phyloP scores from a whole-genome alignment of 2,888 invertebrate species.

The Cordilura impudica region DNA sequence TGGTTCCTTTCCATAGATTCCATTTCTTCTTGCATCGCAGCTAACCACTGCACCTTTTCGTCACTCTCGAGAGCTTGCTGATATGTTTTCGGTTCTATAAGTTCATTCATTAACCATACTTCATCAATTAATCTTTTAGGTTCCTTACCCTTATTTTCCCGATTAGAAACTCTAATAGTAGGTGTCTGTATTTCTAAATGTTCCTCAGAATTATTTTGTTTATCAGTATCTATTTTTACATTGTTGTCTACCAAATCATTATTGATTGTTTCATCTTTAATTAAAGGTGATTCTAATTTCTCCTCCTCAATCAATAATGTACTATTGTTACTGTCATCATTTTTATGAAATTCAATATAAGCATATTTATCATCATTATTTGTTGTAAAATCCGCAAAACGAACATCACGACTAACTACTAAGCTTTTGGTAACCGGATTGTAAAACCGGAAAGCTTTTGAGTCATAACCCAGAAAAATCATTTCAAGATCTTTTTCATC shows the following conservation, averaged over 20 bases:
- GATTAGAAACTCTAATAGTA: background rate
- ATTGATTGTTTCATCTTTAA: background rate
- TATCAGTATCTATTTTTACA: background rate
- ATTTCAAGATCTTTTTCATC: no score
- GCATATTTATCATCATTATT: background rate
- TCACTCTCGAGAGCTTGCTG: no score
- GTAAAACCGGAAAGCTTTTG: conserved; percentile 63
- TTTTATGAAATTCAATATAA: background rate
- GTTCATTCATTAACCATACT: conserved; percentile 9
- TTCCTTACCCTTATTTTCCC: conserved; percentile 36
- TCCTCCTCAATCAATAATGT: background rate
- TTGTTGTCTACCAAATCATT: background rate
- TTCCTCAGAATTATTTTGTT: conserved; percentile 52
- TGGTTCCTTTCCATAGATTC: no score
- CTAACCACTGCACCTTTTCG: no score
- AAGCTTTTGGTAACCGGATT: background rate
- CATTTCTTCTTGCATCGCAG: no score
- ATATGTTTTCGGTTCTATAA: no score
- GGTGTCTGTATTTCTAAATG: no score
- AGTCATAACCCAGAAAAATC: no score
- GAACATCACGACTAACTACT: conserved; percentile 49
- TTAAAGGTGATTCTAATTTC: no score
- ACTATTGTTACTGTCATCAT: background rate
- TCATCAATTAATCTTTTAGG: conserved; percentile 46
- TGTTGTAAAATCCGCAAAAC: conserved; percentile 11